Base-by-base conservation (phyloP, 2,797 vertebrate species). In the Prunella strophiata region DNA sequence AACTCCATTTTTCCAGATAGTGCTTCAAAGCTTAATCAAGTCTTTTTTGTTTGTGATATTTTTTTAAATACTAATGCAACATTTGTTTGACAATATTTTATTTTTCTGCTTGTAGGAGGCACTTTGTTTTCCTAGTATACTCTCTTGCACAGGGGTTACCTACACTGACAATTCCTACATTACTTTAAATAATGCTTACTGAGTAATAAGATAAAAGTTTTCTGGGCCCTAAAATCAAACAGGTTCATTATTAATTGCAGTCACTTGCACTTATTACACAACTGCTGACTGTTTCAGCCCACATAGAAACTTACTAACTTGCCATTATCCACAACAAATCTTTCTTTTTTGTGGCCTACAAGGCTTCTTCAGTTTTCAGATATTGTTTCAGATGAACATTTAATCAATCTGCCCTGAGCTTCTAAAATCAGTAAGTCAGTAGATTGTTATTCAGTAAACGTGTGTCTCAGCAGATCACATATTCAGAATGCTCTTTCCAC, bases 311-410 rank as follows among this genome's bases (percentile, higher is more conserved):
- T 63, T 47, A 57, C 4, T 77, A 40, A 52, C 29, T 63, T 88
- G 8, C 7, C 12, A 2, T 71, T 66, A 40, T 5, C 19, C 7
- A 23, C 25, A 77, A 45, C 7, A 75, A 72, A 47, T 68, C 12
- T 93, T 88, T 61, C 3, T 13, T 36, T 52, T 45, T 40, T 38
- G 45, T 57, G 57, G 42, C 16, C 50, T 80, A 23, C 23, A 71
- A 71, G 23, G 5, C 84, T 92, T 80, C 34, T 92, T 86, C 42
- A 86, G 11, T 40, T 91, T 86, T 42, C 66, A 68, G 15, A 68
- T 23, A 84, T 3, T 81, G 26, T 32, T 86, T 54, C 27, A 75
- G 70, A 65, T 30, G 47, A 85, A 42, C 50, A 5, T 89, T 85
- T 78, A 81, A 78, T 78, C 30, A 85, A 58, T 27, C 17, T 88